Percentiles rank a stretch among this genome's conserved stretches.
These are phyloP conservation scores for Liopterus haemorrhoidalis DNA, from an alignment of 2,888 invertebrate genomes.

Conservation along the genomic window DNA sequence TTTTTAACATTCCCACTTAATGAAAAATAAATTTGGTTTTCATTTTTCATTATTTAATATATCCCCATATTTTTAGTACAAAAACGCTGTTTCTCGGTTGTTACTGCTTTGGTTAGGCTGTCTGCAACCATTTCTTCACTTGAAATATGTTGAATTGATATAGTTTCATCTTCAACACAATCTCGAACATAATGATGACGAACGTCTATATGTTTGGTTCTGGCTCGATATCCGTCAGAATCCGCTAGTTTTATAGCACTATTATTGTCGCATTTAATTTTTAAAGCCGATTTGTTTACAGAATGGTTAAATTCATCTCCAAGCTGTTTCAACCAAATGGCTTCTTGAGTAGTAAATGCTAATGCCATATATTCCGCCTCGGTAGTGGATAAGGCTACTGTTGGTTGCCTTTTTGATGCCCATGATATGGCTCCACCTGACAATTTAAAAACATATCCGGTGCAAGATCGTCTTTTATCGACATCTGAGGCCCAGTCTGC, in stretches of 20 bases:
- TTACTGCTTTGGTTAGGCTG: constrained; percentile 37
- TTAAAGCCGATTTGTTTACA: neutral
- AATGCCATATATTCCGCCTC: constrained; percentile 36
- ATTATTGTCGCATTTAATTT: constrained; percentile 25
- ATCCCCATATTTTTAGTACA: constrained; percentile 5
- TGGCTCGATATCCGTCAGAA: constrained; percentile 19
- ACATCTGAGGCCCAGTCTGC: constrained; percentile 11
- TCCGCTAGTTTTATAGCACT: constrained; percentile 24
- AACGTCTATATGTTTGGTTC: constrained; percentile 30
- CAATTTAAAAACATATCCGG: constrained; percentile 4
- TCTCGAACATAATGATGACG: constrained; percentile 26
- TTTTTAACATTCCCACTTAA: too few relatives aligned
- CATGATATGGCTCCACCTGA: constrained; percentile 7
- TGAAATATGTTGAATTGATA: constrained; percentile 14
- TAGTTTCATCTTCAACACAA: constrained; percentile 8
- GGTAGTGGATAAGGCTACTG: constrained; percentile 34
- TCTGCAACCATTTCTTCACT: constrained; percentile 28
- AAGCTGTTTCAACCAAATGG: constrained; percentile 28
- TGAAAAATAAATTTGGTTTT: too few relatives aligned
- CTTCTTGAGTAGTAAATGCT: constrained; percentile 31
- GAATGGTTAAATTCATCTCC: constrained; percentile 7
- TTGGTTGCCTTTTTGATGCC: constrained; percentile 19
- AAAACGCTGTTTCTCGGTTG: neutral
- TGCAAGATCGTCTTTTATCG: constrained; percentile 5
- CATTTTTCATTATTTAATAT: neutral